Conservation (phyloP, 2,797 vertebrate species). For the Parauchenoglanis punctatus region DNA sequence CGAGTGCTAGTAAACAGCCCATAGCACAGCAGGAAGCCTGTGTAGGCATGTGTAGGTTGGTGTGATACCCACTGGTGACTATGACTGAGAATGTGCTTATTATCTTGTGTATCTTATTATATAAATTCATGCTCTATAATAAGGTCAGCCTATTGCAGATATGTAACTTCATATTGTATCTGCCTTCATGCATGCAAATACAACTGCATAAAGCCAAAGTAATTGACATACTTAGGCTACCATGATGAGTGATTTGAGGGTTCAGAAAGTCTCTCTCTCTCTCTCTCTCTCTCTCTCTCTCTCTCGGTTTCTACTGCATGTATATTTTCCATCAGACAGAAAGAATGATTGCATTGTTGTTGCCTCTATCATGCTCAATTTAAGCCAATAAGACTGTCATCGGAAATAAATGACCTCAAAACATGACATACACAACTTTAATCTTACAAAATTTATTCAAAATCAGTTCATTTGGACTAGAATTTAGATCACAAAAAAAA, state of each 20-base stretch:
- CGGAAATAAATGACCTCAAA: not conserved
- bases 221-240: not conserved
- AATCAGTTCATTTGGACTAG: not conserved
- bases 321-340: not conserved
- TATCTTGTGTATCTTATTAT: constrained; percentile 5
- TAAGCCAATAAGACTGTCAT: not conserved
- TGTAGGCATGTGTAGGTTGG: constrained; percentile 15
- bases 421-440: not conserved
- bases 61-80: constrained; percentile 16
- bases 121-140: not conserved
- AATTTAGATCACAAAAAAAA: not conserved
- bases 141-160: not conserved
- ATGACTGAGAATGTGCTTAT: constrained; percentile 23
- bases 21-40: not conserved
- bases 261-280: not conserved
- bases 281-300: not conserved
- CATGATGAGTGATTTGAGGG: not conserved
- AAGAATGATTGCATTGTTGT: not conserved
- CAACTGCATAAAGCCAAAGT: not conserved
- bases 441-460: not conserved
- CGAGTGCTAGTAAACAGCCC: constrained; percentile 11
- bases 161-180: not conserved
- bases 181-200: constrained; percentile 5
- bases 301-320: not conserved
- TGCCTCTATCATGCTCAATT: not conserved